A percentile compares a stretch with the other conserved stretches of the same genome.
Conservation (phyloP, 2,113 vertebrate genomes). For the Notarius lentiginosus region DNA sequence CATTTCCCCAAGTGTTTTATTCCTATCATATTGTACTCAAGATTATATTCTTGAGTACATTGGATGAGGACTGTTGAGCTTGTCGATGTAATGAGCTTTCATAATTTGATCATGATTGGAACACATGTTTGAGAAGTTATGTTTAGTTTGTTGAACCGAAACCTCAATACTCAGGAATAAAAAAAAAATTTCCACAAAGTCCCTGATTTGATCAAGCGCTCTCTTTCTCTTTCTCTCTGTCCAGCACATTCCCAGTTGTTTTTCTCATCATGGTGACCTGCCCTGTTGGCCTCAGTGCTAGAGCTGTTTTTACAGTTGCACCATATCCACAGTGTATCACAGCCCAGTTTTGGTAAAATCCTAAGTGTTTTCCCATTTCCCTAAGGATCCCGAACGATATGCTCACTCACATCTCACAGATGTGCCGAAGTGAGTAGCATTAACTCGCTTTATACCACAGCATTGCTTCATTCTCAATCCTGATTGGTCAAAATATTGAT, state of each 20-base stretch:
- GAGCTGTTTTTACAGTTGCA: conserved; percentile 28
- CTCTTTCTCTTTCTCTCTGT: background rate
- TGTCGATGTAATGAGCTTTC: background rate
- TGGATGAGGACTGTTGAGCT: background rate
- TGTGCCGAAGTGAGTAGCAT: background rate
- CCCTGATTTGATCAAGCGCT: conserved; percentile 16
- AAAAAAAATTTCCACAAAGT: background rate
- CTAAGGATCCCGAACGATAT: background rate
- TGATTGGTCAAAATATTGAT: background rate
- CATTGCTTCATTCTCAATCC: background rate
- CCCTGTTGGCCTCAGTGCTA: background rate
- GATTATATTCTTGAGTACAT: background rate
- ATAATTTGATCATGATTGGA: background rate
- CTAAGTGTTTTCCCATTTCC: conserved; percentile 9
- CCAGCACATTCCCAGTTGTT: conserved; percentile 15
- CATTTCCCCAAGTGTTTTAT: background rate
- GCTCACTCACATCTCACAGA: conserved; percentile 13
- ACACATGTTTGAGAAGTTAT: background rate
- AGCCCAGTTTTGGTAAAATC: background rate
- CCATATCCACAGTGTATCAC: background rate
- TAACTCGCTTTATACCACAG: background rate
- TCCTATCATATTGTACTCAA: background rate
- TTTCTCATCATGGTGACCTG: conserved; percentile 23
- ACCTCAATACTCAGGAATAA: background rate
- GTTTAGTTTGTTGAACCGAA: background rate